Percentiles rank a stretch among this genome's conserved stretches.
Evolutionary conservation across 1,140 invertebrate genomes (phyloP).

Genomic region (Drosophila sp.): DNA sequence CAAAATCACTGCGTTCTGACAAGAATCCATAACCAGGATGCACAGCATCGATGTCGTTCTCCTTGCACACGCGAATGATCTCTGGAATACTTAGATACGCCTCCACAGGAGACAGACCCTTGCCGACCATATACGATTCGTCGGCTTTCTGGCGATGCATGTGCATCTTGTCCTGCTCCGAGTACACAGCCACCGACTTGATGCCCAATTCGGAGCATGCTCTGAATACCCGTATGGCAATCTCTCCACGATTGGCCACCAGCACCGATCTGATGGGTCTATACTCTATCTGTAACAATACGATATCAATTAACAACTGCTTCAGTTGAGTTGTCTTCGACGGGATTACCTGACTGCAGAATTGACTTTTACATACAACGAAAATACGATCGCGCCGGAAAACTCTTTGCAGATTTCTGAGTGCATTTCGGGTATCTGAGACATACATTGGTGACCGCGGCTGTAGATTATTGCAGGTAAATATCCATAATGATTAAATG

Average conservation of each 20-base stretch:
- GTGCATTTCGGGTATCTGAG: conserved; percentile 68
- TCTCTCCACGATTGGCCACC: conserved; percentile 98
- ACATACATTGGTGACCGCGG: conserved; percentile 62
- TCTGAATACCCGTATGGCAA: conserved; percentile 98
- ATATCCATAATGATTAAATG: too few relatives aligned
- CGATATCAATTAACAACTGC: conserved; percentile 86
- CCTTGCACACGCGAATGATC: conserved; percentile 97
- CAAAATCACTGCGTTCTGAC: conserved; percentile 98
- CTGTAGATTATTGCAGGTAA: conserved; percentile 1
- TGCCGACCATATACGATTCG: conserved; percentile 98
- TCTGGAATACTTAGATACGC: conserved; percentile 99
- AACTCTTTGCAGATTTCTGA: conserved; percentile 67
- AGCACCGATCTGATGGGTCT: conserved; percentile 96
- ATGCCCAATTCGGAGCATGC: conserved; percentile 99
- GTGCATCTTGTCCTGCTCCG: conserved; percentile 98
- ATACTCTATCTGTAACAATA: conserved; percentile 87
- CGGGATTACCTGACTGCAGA: conserved; percentile 71
- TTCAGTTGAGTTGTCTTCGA: conserved; percentile 85
- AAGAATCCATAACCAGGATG: conserved; percentile 99
- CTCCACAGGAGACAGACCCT: conserved; percentile 97
- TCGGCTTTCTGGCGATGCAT: conserved; percentile 99
- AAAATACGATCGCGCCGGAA: conserved; percentile 70
- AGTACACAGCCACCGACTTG: conserved; percentile 98
- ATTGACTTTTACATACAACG: conserved; percentile 52
- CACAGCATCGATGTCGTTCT: conserved; percentile 98